These are phyloP conservation scores for Crambe crambe DNA, from an alignment of 37 sponge, comb jelly and placozoan species.

Conservation along the genomic window DNA sequence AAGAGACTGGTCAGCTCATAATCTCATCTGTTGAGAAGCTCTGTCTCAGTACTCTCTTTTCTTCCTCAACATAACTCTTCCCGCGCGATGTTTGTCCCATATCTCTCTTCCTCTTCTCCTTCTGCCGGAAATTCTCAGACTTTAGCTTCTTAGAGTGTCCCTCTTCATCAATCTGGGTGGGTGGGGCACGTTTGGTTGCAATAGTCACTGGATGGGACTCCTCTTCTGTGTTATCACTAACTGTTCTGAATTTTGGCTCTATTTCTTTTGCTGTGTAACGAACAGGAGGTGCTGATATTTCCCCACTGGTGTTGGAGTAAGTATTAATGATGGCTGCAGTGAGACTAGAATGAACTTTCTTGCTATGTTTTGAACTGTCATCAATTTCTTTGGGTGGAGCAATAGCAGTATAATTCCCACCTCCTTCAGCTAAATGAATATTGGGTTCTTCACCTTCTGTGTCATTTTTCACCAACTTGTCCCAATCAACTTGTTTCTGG, in stretches of 20 bases:
- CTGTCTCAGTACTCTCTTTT: conserved; percentile 81
- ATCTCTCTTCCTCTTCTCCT: conserved; percentile 83
- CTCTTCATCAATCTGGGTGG: neutral
- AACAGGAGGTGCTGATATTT: conserved; percentile 48
- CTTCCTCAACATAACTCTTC: conserved; percentile 89
- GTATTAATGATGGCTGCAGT: conserved; percentile 8
- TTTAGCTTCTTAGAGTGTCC: conserved; percentile 9
- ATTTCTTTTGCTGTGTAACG: conserved; percentile 11
- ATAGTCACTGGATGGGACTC: neutral
- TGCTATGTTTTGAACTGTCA: neutral
- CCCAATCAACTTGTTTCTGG: conserved; percentile 61
- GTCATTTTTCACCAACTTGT: conserved; percentile 54
- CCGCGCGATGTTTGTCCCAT: conserved; percentile 75
- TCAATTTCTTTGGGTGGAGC: conserved; percentile 56
- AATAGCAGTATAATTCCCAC: conserved; percentile 40
- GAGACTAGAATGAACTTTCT: conserved; percentile 12
- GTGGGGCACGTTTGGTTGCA: conserved; percentile 1
- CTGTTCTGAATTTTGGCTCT: conserved; percentile 7
- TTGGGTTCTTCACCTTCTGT: conserved; percentile 10
- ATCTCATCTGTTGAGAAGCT: conserved; percentile 6
- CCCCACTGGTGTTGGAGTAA: conserved; percentile 2
- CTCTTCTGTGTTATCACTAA: neutral
- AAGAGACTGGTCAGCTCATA: too few relatives aligned
- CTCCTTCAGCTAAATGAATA: conserved; percentile 27
- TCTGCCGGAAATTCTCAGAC: conserved; percentile 47